Conservation (phyloP, 1,140 invertebrate genomes). For the Apolygus lucorum region DNA sequence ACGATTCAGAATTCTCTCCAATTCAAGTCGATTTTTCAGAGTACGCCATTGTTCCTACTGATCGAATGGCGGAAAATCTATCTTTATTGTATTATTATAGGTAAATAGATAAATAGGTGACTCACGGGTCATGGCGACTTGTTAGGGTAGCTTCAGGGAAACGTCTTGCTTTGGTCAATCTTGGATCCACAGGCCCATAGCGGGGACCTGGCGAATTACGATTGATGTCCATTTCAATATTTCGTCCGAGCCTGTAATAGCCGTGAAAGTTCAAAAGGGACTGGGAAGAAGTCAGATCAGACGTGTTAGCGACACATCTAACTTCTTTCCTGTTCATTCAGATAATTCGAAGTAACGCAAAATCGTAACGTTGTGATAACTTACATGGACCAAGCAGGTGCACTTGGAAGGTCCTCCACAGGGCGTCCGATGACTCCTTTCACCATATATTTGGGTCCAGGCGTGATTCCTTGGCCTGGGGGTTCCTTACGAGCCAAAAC, state of each 20-base stretch:
- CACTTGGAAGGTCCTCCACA: neutral
- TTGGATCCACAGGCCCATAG: neutral
- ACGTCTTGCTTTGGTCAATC: neutral
- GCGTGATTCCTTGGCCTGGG: neutral
- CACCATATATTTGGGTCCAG: neutral
- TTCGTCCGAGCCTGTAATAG: neutral
- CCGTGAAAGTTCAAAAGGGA: too few relatives aligned
- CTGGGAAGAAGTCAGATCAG: too few relatives aligned
- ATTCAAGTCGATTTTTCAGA: too few relatives aligned
- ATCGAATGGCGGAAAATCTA: too few relatives aligned
- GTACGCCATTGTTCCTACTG: too few relatives aligned
- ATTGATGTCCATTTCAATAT: neutral
- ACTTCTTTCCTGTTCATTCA: too few relatives aligned
- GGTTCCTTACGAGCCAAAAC: neutral
- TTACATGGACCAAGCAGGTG: conserved; percentile 4
- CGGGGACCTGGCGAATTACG: conserved; percentile 1
- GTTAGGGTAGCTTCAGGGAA: neutral
- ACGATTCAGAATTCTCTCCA: too few relatives aligned
- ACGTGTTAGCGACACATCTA: too few relatives aligned
- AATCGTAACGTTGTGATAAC: too few relatives aligned
- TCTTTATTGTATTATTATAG: too few relatives aligned
- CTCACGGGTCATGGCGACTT: conserved; percentile 2
- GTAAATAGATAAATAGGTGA: too few relatives aligned
- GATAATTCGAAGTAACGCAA: too few relatives aligned
- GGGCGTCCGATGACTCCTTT: neutral